Evolutionary conservation across 2,797 vertebrate species (phyloP).

Genomic region (Merluccius polli): DNA sequence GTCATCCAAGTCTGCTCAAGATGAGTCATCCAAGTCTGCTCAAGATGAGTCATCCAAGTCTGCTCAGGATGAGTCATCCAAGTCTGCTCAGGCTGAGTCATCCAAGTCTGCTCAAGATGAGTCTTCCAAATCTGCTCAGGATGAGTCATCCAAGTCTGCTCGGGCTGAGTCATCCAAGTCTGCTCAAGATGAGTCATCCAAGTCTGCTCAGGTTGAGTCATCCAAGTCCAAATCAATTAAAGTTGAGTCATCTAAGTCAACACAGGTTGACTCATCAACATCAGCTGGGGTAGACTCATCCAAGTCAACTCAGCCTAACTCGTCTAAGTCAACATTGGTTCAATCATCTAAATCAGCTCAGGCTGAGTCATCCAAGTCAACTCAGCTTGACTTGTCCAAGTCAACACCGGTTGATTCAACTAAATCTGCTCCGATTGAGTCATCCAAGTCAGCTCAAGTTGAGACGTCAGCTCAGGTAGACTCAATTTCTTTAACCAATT

Average conservation of each 20-base stretch:
- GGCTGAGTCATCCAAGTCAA: neutral
- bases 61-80: neutral
- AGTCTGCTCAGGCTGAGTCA: neutral
- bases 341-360: neutral
- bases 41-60: neutral
- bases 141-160: neutral
- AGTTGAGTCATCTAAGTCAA: no score
- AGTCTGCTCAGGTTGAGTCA: neutral
- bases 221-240: no score
- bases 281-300: neutral
- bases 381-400: neutral
- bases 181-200: neutral
- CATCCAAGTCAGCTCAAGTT: neutral
- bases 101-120: constrained; percentile 1
- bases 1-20: neutral
- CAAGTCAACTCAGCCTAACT: neutral
- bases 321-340: constrained; percentile 20
- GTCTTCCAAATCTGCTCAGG: neutral
- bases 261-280: neutral
- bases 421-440: neutral
- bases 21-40: neutral
- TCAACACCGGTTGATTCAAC: neutral
- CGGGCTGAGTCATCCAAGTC: neutral
- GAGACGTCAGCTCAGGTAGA: neutral
- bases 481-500: neutral